Evolutionary conservation across 2,888 invertebrate species (phyloP).

Genomic region (Agrotis exclamationis): DNA sequence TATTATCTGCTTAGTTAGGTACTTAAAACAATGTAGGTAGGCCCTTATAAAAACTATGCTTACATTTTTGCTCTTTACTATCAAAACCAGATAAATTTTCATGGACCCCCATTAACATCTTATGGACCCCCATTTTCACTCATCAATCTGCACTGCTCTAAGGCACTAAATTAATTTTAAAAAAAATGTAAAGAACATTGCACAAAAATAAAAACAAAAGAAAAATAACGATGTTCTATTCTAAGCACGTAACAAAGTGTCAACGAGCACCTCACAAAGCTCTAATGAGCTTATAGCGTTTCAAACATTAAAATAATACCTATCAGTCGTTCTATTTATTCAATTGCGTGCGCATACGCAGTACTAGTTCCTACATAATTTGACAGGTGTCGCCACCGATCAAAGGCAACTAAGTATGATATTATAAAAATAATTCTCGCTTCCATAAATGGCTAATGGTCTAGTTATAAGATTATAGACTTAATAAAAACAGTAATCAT

Average conservation of each 20-base stretch:
- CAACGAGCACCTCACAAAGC: neutral
- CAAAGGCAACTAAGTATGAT: conserved; percentile 39
- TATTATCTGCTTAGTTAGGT: no score
- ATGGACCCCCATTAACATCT: no score
- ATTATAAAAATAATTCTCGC: conserved; percentile 43
- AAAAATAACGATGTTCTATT: neutral
- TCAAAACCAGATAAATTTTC: no score
- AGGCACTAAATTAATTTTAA: no score
- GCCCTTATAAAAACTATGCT: no score
- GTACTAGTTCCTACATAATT: conserved; percentile 33
- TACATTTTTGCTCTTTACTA: no score
- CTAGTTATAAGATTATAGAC: conserved; percentile 36
- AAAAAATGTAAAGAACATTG: neutral
- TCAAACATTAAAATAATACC: conserved; percentile 10
- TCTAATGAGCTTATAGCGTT: conserved; percentile 14
- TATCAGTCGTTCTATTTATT: conserved; percentile 18
- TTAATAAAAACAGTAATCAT: conserved; percentile 41
- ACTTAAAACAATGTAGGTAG: no score
- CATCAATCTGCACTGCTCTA: no score
- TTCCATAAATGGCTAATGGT: conserved; percentile 44
- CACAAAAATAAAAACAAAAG: neutral
- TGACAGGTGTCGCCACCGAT: conserved; percentile 53
- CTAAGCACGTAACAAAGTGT: conserved; percentile 5
- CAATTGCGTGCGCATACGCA: conserved; percentile 19
- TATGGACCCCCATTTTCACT: no score